These are phyloP conservation scores for Sycophila texana DNA, from an alignment of 2,888 invertebrate genomes.

Conservation along the genomic window DNA sequence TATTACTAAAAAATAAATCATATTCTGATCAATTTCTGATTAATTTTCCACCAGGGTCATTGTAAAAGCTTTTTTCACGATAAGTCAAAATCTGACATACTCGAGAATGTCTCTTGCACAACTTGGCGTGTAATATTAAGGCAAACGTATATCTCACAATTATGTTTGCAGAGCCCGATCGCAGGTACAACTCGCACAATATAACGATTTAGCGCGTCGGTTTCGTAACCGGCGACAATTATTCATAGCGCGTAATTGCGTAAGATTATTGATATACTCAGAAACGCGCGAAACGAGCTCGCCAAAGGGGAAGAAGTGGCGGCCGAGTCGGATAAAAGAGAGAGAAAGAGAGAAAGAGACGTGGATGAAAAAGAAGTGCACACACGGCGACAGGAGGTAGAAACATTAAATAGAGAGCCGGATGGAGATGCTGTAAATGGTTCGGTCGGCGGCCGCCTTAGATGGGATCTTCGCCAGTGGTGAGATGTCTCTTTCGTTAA, in stretches of 20 bases:
- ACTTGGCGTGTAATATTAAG: slow-evolving; percentile 31
- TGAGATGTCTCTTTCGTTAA: slow-evolving; percentile 37
- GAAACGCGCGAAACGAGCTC: background rate
- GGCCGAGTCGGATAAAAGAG: too few species aligned
- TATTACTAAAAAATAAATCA: too few species aligned
- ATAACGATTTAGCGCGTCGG: slow-evolving; percentile 29
- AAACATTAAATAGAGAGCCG: slow-evolving; percentile 23
- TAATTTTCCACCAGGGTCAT: too few species aligned
- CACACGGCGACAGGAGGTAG: background rate
- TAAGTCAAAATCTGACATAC: background rate
- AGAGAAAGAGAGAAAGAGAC: background rate
- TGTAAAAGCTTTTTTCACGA: background rate
- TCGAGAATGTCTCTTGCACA: background rate
- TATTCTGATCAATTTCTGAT: too few species aligned
- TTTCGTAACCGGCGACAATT: slow-evolving; percentile 41
- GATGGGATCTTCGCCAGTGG: slow-evolving; percentile 28
- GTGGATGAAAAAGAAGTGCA: background rate
- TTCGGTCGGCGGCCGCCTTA: slow-evolving; percentile 3
- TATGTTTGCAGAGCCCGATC: background rate
- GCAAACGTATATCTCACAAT: slow-evolving; percentile 13
- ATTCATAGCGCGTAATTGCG: slow-evolving; percentile 34
- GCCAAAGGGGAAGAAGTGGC: background rate
- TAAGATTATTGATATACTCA: slow-evolving; percentile 12
- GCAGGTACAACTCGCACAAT: background rate
- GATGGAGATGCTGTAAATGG: slow-evolving; percentile 9